phyloP scores from a whole-genome alignment of 2,797 vertebrate genomes.

The Mormyrops boulengeri region DNA sequence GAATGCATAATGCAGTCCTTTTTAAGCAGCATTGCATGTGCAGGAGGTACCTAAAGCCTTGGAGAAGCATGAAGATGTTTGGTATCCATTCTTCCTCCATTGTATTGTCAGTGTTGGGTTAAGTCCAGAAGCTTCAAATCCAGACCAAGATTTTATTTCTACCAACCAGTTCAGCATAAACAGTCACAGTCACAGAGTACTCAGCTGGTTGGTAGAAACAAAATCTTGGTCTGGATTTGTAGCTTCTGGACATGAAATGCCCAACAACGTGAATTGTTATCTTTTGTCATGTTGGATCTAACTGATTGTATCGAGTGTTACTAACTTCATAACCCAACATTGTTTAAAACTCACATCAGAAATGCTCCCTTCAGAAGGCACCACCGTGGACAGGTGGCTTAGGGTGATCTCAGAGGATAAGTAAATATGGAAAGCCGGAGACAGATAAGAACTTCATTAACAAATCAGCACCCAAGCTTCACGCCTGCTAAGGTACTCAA shows the following conservation, averaged over 20 bases:
- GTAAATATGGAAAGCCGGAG: neutral
- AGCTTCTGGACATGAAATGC: neutral
- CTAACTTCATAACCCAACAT: neutral
- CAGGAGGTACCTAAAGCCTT: neutral
- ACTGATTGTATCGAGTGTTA: neutral
- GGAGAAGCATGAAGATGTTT: neutral
- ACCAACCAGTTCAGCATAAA: neutral
- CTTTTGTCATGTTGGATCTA: too few relatives aligned
- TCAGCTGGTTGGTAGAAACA: neutral
- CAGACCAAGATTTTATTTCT: neutral
- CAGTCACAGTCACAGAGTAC: neutral
- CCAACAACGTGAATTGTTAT: neutral
- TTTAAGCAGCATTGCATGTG: neutral
- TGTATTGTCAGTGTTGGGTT: neutral
- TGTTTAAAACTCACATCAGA: too few relatives aligned
- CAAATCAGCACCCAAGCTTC: neutral
- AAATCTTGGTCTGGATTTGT: neutral
- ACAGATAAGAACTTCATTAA: constrained; percentile 19
- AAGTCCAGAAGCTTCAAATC: neutral
- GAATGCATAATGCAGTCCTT: neutral
- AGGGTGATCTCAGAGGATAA: neutral
- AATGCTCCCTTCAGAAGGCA: neutral
- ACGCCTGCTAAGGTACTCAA: constrained; percentile 14
- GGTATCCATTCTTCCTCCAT: neutral
- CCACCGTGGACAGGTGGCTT: neutral